Evolutionary conservation across 2,797 vertebrate species (phyloP).

Genomic region (Sphaeramia orbicularis): DNA sequence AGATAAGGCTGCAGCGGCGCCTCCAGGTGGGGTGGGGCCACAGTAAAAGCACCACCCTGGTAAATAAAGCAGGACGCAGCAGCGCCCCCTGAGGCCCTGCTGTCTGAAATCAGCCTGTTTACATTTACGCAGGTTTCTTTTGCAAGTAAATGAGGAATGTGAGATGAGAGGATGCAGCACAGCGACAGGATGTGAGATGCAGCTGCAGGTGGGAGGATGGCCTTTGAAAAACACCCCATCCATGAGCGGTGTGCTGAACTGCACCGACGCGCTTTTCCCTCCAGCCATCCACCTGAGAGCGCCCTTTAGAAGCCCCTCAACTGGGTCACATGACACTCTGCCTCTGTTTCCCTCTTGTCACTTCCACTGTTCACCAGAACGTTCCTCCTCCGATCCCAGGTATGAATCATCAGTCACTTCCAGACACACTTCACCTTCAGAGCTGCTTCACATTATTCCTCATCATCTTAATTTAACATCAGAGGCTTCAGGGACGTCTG

Average conservation of each 20-base stretch:
- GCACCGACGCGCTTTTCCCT: constrained; percentile 52
- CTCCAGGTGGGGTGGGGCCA: constrained; percentile 33
- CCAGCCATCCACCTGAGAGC: constrained; percentile 65
- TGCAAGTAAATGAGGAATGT: constrained; percentile 60
- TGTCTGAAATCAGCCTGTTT: constrained; percentile 68
- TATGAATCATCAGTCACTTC: constrained; percentile 56
- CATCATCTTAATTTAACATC: constrained; percentile 60
- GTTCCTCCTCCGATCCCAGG: constrained; percentile 45
- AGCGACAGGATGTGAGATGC: constrained; percentile 55
- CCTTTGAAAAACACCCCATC: constrained; percentile 53
- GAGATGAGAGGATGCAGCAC: constrained; percentile 51
- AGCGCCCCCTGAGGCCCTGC: constrained; percentile 70
- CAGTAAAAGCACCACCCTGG: constrained; percentile 52
- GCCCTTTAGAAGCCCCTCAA: constrained; percentile 52
- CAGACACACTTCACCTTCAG: constrained; percentile 32
- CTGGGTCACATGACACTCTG: constrained; percentile 54
- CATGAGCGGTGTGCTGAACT: constrained; percentile 49
- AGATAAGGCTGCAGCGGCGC: constrained; percentile 51
- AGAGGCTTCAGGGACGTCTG: constrained; percentile 29
- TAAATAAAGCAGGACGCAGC: constrained; percentile 63
- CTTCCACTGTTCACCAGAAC: constrained; percentile 5
- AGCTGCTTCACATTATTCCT: constrained; percentile 55
- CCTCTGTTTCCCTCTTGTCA: constrained; percentile 57
- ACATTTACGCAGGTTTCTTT: constrained; percentile 60
- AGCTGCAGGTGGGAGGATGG: constrained; percentile 44